phyloP scores from a whole-genome alignment of 2,888 invertebrate species.

The Graphium colonna region DNA sequence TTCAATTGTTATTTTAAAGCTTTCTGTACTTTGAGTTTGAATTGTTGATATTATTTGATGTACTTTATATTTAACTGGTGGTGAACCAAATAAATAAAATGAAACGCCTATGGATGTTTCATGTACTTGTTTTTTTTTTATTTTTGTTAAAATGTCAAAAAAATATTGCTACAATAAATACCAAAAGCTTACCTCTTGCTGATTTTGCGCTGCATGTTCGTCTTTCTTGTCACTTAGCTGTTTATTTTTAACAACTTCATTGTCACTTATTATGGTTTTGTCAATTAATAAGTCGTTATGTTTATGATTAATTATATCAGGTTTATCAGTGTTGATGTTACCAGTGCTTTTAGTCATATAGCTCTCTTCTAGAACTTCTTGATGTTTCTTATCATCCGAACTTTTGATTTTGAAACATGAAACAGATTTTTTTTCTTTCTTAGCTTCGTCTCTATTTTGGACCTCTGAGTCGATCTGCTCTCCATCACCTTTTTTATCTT shows the following conservation, averaged over 20 bases:
- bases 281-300: slow-evolving; percentile 50
- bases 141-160: no score
- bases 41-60: no score
- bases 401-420: slow-evolving; percentile 75
- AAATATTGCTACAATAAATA: neutral
- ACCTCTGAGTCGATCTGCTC: slow-evolving; percentile 55
- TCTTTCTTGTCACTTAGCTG: slow-evolving; percentile 46
- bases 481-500: slow-evolving; percentile 42
- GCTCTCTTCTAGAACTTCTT: slow-evolving; percentile 64
- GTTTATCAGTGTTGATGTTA: slow-evolving; percentile 42
- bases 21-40: no score
- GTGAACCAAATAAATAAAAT: no score
- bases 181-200: slow-evolving; percentile 53
- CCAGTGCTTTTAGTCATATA: slow-evolving; percentile 68
- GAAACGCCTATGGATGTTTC: no score
- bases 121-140: no score
- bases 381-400: slow-evolving; percentile 63
- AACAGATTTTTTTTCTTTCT: slow-evolving; percentile 66
- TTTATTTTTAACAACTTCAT: slow-evolving; percentile 44
- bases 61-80: no score
- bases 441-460: slow-evolving; percentile 59
- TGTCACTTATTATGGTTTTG: slow-evolving; percentile 58
- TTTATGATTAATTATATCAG: neutral
- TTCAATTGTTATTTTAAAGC: no score
- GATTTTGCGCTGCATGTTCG: slow-evolving; percentile 56